phyloP scores from a whole-genome alignment of 2,888 invertebrate species.

The Amiota communis region DNA sequence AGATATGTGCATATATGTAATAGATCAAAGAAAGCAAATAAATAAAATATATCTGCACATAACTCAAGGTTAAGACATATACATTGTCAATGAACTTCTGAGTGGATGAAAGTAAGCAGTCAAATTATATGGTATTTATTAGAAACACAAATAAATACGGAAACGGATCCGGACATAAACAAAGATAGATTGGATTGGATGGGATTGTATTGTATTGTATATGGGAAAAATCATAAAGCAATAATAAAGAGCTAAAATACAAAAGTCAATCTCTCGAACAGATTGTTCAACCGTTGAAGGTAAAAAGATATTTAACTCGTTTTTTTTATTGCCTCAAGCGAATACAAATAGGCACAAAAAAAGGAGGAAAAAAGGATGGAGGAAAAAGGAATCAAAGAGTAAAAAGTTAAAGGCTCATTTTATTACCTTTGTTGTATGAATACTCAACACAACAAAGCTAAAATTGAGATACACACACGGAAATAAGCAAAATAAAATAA shows the following conservation, averaged over 20 bases:
- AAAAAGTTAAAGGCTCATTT: constrained; percentile 60
- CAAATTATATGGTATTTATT: constrained; percentile 8
- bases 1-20: background rate
- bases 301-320: background rate
- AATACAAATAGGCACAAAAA: constrained; percentile 14
- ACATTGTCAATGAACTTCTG: constrained; percentile 21
- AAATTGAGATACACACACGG: background rate
- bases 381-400: constrained; percentile 27
- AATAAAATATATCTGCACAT: background rate
- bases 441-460: constrained; percentile 47
- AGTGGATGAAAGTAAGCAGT: background rate
- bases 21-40: background rate
- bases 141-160: background rate
- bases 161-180: no score
- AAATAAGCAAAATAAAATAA: background rate
- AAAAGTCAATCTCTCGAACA: background rate
- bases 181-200: no score
- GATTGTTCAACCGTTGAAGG: background rate
- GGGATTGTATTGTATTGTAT: no score
- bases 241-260: background rate
- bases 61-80: constrained; percentile 16
- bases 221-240: background rate
- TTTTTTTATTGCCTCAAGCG: constrained; percentile 11
- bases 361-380: constrained; percentile 35
- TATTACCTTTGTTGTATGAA: constrained; percentile 68